Conservation (phyloP, 2,888 invertebrate species). For the Andrena praecox region DNA sequence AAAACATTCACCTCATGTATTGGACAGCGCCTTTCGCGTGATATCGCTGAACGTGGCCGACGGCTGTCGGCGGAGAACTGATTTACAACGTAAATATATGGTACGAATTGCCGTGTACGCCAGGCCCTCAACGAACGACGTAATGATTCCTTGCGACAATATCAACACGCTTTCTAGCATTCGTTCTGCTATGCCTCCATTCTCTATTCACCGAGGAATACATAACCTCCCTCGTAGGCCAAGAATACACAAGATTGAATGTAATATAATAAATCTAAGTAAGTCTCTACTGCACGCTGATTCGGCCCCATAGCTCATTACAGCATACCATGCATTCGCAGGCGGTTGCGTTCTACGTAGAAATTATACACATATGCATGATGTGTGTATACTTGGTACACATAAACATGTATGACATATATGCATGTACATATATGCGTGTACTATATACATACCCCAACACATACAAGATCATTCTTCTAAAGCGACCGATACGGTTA, state of each 20-base stretch:
- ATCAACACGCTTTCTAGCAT: background rate
- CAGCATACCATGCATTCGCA: slow-evolving; percentile 84
- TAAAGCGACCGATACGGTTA: slow-evolving; percentile 3
- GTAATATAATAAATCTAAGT: slow-evolving; percentile 75
- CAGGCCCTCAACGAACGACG: slow-evolving; percentile 35
- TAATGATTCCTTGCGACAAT: slow-evolving; percentile 6
- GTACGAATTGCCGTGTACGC: slow-evolving; percentile 35
- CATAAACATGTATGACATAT: slow-evolving; percentile 9
- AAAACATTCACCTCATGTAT: slow-evolving; percentile 76
- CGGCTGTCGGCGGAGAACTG: slow-evolving; percentile 55
- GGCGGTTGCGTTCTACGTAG: slow-evolving; percentile 81
- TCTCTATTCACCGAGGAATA: background rate
- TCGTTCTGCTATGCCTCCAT: background rate
- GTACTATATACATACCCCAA: slow-evolving; percentile 51
- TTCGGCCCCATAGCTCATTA: slow-evolving; percentile 83
- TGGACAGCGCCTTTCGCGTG: slow-evolving; percentile 54
- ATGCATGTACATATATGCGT: slow-evolving; percentile 43
- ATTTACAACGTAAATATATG: slow-evolving; percentile 50
- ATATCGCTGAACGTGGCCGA: slow-evolving; percentile 54
- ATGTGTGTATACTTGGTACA: slow-evolving; percentile 9
- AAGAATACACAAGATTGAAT: slow-evolving; percentile 36
- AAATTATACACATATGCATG: slow-evolving; percentile 43
- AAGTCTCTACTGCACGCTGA: slow-evolving; percentile 83
- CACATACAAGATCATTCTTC: background rate
- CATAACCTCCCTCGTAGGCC: slow-evolving; percentile 28